Evolutionary conservation across 2,888 invertebrate genomes (phyloP).

Genomic region (Spodoptera picta): DNA sequence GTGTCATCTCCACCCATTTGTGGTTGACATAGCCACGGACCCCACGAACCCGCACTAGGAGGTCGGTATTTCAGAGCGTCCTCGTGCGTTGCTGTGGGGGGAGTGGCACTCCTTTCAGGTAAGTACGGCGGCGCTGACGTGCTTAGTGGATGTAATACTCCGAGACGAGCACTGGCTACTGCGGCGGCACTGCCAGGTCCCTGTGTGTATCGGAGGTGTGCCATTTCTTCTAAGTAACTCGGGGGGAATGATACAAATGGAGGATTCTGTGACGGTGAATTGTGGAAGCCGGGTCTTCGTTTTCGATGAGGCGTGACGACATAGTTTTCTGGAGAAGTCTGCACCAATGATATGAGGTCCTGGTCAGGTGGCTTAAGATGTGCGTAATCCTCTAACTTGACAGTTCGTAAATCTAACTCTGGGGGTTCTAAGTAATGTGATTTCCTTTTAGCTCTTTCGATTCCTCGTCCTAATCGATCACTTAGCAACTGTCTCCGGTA

Average conservation of each 20-base stretch:
- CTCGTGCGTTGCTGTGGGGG: slow-evolving; percentile 88
- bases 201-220: slow-evolving; percentile 90
- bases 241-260: slow-evolving; percentile 95
- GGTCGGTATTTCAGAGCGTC: slow-evolving; percentile 90
- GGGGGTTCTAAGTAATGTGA: slow-evolving; percentile 91
- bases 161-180: slow-evolving; percentile 85
- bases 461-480: slow-evolving; percentile 89
- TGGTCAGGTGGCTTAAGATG: slow-evolving; percentile 91
- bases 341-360: slow-evolving; percentile 91
- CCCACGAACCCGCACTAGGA: slow-evolving; percentile 92
- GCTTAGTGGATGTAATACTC: slow-evolving; percentile 90
- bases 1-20: slow-evolving; percentile 88
- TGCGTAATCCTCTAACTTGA: slow-evolving; percentile 91
- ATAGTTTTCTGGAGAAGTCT: slow-evolving; percentile 93
- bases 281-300: slow-evolving; percentile 95
- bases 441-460: slow-evolving; percentile 90
- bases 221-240: slow-evolving; percentile 92
- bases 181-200: slow-evolving; percentile 89
- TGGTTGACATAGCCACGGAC: slow-evolving; percentile 91
- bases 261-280: slow-evolving; percentile 95
- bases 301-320: slow-evolving; percentile 96
- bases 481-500: slow-evolving; percentile 90
- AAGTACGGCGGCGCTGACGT: slow-evolving; percentile 93
- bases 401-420: slow-evolving; percentile 90
- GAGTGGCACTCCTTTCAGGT: slow-evolving; percentile 90